phyloP scores from a whole-genome alignment of 2,797 vertebrate species.

The Semaprochilodus insignis region DNA sequence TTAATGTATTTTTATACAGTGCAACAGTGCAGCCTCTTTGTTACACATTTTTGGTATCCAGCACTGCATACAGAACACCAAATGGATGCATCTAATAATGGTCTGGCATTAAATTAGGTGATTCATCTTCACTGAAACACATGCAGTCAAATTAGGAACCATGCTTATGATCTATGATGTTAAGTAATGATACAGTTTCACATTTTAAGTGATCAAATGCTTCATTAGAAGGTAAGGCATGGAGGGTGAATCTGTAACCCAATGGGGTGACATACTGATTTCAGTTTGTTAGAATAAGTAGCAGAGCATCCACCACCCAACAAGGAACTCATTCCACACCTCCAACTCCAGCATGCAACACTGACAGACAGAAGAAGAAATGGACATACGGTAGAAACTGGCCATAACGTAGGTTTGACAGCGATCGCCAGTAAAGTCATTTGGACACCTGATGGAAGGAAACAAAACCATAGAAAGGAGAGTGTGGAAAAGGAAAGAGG shows the following conservation, averaged over 20 bases:
- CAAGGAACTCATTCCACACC: conserved; percentile 61
- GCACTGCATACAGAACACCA: not conserved
- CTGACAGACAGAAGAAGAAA: conserved; percentile 82
- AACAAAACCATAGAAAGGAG: conserved; percentile 89
- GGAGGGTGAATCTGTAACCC: conserved; percentile 9
- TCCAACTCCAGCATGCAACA: conserved; percentile 70
- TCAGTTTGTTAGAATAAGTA: conserved; percentile 48
- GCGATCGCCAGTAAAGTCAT: conserved; percentile 99
- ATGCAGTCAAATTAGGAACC: conserved; percentile 53
- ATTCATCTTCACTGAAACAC: conserved; percentile 30
- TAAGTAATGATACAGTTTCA: conserved; percentile 12
- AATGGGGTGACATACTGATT: conserved; percentile 8
- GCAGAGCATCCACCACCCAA: conserved; percentile 47
- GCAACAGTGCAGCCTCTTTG: conserved; percentile 3
- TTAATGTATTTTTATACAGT: conserved; percentile 26
- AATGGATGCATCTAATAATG: conserved; percentile 18
- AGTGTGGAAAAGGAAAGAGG: conserved; percentile 81
- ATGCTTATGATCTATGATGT: conserved; percentile 51
- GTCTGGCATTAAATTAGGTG: not conserved
- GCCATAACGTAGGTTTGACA: conserved; percentile 99
- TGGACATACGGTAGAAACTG: conserved; percentile 99
- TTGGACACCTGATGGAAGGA: conserved; percentile 97
- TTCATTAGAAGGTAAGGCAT: conserved; percentile 35
- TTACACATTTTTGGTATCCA: conserved; percentile 10
- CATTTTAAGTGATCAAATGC: not conserved